Evolutionary conservation across 53 echinoderm and acorn worm genomes (phyloP).

Genomic region (Astropecten irregularis): DNA sequence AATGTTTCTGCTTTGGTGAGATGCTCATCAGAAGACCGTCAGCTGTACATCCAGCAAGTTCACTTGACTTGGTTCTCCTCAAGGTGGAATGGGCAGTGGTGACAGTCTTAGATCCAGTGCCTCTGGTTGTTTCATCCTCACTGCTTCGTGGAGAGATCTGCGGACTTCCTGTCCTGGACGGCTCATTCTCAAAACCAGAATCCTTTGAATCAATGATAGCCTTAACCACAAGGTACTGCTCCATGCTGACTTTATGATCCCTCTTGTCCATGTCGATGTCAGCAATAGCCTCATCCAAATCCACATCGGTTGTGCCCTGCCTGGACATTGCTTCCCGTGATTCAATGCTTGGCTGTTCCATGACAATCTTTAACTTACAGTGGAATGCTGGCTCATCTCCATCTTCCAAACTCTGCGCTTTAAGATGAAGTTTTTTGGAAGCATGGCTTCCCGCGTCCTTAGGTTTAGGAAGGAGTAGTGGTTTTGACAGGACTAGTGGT

Average conservation of each 20-base stretch:
- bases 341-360: constrained; percentile 78
- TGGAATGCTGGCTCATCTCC: constrained; percentile 20
- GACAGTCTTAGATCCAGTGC: neutral
- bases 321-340: constrained; percentile 75
- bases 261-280: constrained; percentile 66
- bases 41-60: neutral
- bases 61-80: constrained; percentile 19
- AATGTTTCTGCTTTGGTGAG: neutral
- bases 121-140: constrained; percentile 21
- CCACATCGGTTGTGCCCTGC: constrained; percentile 54
- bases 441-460: too few relatives aligned
- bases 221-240: constrained; percentile 86
- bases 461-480: neutral
- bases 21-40: neutral
- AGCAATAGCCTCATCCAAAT: constrained; percentile 72
- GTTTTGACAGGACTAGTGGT: constrained; percentile 8
- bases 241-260: constrained; percentile 37
- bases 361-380: constrained; percentile 72
- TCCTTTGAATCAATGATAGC: constrained; percentile 95
- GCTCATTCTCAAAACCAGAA: constrained; percentile 92
- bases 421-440: constrained; percentile 24
- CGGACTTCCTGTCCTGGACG: constrained; percentile 78
- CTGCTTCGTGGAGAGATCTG: constrained; percentile 72
- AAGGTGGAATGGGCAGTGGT: neutral
- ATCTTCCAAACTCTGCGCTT: constrained; percentile 59